A percentile compares a stretch with the other conserved stretches of the same genome.
Conservation (phyloP, 2,797 vertebrate genomes). For the Gymnopithys bicolor region DNA sequence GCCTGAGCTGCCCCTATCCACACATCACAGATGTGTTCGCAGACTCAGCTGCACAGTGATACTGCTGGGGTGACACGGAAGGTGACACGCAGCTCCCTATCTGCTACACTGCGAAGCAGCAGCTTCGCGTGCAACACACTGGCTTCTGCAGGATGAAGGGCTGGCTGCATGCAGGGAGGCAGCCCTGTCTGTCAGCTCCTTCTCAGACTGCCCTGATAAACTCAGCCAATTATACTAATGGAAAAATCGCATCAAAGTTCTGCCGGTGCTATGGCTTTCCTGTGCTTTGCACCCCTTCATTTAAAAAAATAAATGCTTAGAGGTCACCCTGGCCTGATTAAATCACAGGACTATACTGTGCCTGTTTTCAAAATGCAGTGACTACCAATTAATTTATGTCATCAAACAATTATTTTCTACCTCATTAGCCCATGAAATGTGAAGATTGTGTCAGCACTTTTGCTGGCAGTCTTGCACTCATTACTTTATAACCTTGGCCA, state of each 20-base stretch:
- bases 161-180: not conserved
- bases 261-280: not conserved
- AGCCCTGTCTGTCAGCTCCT: not conserved
- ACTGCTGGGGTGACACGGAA: not conserved
- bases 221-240: conserved; percentile 33
- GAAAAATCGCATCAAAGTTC: not conserved
- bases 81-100: not conserved
- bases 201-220: not conserved
- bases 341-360: conserved; percentile 36
- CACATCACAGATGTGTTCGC: not conserved
- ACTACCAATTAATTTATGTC: conserved; percentile 66
- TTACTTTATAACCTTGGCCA: conserved; percentile 53
- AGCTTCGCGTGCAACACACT: rapidly evolving
- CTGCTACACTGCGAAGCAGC: not conserved
- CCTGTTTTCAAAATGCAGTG: conserved; percentile 49
- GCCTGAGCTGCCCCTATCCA: not conserved
- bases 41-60: not conserved
- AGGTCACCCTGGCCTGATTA: conserved; percentile 37
- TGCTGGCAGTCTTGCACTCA: not conserved
- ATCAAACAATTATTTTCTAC: conserved; percentile 69
- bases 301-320: conserved; percentile 26
- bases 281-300: not conserved
- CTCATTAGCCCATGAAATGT: conserved; percentile 57
- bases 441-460: conserved; percentile 55
- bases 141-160: not conserved